Conservation (phyloP, 2,797 vertebrate species). For the Sebastes hopkinsi region DNA sequence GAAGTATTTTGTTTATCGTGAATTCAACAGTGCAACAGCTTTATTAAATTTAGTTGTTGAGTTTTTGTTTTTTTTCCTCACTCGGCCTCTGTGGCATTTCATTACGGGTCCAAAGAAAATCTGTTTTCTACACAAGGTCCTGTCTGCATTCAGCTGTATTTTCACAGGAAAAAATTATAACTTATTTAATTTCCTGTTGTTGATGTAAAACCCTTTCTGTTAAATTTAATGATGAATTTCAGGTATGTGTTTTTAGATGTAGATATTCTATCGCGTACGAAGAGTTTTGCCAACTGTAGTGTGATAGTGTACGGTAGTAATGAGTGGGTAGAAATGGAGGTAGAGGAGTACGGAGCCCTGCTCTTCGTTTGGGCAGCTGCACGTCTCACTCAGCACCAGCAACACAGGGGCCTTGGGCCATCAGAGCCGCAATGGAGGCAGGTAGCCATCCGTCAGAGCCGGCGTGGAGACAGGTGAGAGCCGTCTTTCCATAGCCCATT, state of each 20-base stretch:
- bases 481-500: constrained; percentile 86
- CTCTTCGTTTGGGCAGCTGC: constrained; percentile 75
- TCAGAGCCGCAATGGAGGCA: constrained; percentile 83
- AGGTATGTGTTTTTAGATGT: background rate
- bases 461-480: constrained; percentile 87
- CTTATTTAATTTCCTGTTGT: background rate
- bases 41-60: background rate
- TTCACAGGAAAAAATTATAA: background rate
- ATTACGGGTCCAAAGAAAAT: background rate
- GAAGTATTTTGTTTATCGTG: background rate
- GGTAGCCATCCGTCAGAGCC: constrained; percentile 87
- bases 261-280: background rate
- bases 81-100: background rate
- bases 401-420: constrained; percentile 75
- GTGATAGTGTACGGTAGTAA: background rate
- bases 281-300: background rate
- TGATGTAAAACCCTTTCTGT: background rate
- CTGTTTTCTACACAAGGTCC: background rate
- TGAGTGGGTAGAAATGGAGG: constrained; percentile 4
- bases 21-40: background rate
- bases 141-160: background rate
- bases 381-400: constrained; percentile 79
- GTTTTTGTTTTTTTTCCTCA: background rate
- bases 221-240: background rate
- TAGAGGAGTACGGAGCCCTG: constrained; percentile 12